Evolutionary conservation across 2,888 invertebrate genomes (phyloP), one percentile per base, ranked within the genome.

Genomic region (Acanthosoma haemorrhoidale): DNA sequence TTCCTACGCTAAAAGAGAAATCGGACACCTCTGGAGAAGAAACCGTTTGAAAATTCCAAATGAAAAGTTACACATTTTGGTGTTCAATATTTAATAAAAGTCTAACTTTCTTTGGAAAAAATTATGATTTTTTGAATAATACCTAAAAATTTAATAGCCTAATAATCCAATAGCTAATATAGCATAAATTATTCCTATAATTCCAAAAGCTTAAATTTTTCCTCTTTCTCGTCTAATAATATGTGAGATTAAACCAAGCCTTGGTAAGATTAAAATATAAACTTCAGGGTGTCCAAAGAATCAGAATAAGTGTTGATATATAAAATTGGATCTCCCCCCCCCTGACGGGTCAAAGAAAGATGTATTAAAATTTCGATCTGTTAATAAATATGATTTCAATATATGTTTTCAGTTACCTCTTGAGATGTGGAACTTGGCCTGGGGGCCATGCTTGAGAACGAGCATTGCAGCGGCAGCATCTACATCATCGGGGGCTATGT

Each of bases 221-320:
- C 86, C 86, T 78, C 86, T 86, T 85, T 89, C 87, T 84, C 87
- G 86, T 0, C 84, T 84, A 80, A 91, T 86, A 82, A 90, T 87
- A 79, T 91, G 90, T 0, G 89, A 90, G 79, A 91, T 87, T 83
- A 91, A 85, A 0, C 91, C 90, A 84, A 92, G 91, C 80, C 88
- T 90, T 0, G 90, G 90, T 76, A 91, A 78, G 87, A 91, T 91
- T 83, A 91, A 81, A 88, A 91, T 90, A 81, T 92, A 92, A 73
- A 92, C 90, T 86, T 92, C 91, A 9, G 91, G 91, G 69, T 92
- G 91, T 0, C 91, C 91, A 85, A 92, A 92, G 82, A 92, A 92
- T 87, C 91, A 92, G 82, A 92, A 91, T 84, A 91, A 81, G 80
- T 92, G 90, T 85, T 91, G 90, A 68, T 88, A 91, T 75, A 92